phyloP scores from a whole-genome alignment of 2,113 vertebrate species.

The Microcebus tavaratra region DNA sequence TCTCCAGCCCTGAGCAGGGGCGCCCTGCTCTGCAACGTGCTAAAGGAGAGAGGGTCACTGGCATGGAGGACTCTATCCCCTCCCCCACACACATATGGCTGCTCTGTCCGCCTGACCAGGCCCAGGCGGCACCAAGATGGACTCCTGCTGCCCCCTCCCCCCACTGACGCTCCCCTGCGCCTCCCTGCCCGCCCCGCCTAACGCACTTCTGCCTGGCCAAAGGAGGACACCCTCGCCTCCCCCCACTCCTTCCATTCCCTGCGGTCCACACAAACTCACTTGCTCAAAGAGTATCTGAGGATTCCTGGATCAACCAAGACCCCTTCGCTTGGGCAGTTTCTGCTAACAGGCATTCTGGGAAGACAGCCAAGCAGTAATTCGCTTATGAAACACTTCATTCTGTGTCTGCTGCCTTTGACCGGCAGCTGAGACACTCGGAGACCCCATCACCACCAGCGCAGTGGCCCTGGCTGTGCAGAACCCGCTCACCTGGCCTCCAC shows the following conservation, averaged over 20 bases:
- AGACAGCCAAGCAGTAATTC: not conserved
- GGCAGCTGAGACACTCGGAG: not conserved
- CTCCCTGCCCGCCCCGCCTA: not conserved
- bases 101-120: not conserved
- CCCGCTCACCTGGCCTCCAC: not conserved
- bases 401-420: not conserved
- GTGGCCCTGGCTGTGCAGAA: not conserved
- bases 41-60: not conserved
- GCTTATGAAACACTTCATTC: constrained; percentile 34
- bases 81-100: not conserved
- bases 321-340: constrained; percentile 16
- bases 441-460: not conserved
- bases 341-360: not conserved
- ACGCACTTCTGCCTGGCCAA: not conserved
- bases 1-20: not conserved
- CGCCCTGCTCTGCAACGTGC: not conserved
- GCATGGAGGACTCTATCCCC: not conserved
- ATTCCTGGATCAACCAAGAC: not conserved
- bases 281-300: not conserved
- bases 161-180: no score
- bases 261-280: not conserved
- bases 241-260: not conserved
- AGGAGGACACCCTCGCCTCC: not conserved
- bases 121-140: not conserved
- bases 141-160: accelerated